Conservation (phyloP, 1,140 invertebrate genomes). For the Scaptomyza montana region DNA sequence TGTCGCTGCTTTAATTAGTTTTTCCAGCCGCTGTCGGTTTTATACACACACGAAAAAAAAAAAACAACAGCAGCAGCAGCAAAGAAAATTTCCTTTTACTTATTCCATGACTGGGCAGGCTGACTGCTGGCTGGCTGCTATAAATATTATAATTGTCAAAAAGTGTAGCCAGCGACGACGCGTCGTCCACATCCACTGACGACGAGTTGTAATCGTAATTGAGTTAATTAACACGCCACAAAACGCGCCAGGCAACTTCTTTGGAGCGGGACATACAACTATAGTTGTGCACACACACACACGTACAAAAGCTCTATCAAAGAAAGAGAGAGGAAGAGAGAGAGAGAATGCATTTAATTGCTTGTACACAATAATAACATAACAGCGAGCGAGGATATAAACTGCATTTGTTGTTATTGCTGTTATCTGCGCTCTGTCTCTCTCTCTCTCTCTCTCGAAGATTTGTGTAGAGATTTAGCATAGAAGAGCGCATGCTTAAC, state of each 20-base stretch:
- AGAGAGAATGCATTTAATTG: slow-evolving; percentile 69
- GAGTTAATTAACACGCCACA: slow-evolving; percentile 82
- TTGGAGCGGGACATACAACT: slow-evolving; percentile 9
- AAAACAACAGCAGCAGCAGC: neutral
- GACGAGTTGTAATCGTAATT: slow-evolving; percentile 78
- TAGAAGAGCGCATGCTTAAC: slow-evolving; percentile 4
- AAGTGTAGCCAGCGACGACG: slow-evolving; percentile 44
- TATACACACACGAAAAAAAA: slow-evolving; percentile 29
- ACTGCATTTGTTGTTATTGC: slow-evolving; percentile 24
- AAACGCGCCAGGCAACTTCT: slow-evolving; percentile 67
- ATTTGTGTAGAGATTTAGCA: neutral
- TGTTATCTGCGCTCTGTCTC: neutral
- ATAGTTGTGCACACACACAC: neutral
- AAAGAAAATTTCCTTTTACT: slow-evolving; percentile 62
- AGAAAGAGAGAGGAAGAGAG: slow-evolving; percentile 15
- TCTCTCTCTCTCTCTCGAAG: neutral
- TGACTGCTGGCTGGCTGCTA: slow-evolving; percentile 46
- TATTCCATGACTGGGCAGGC: slow-evolving; percentile 30
- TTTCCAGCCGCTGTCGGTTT: slow-evolving; percentile 57
- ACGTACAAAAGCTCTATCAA: neutral
- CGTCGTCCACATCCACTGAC: slow-evolving; percentile 26
- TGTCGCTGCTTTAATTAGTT: slow-evolving; percentile 72
- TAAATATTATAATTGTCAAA: slow-evolving; percentile 82
- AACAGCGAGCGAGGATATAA: slow-evolving; percentile 29
- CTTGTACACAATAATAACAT: slow-evolving; percentile 75